Evolutionary conservation across 92 coral and sea anemone species (phyloP), one percentile per base, ranked within the genome.

Genomic region (Phymanthus crucifer): DNA sequence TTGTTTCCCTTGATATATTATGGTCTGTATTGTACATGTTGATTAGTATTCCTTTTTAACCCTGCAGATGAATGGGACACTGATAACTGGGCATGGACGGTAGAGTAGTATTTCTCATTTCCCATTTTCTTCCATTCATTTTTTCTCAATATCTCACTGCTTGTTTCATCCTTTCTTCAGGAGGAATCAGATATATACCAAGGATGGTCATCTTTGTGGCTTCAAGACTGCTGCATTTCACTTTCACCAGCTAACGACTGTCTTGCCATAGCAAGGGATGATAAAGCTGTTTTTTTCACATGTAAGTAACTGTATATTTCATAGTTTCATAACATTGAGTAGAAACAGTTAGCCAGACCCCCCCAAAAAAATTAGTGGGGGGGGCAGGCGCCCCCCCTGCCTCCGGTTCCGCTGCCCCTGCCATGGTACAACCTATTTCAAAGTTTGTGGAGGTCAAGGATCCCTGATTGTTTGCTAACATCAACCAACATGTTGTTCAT

Each of bases 191-290:
- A 79, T 24, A 27, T n/a, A n/a, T n/a, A 61, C 14, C 3, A 27
- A 27, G 65, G 33, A 3, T 33, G 43, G 9, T 70, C 83, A n/a
- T 71, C 91, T 24, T 83, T 87, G 18, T 96, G 98, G 98, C 89
- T 96, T 27, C 99, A 96, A 81, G 98, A 96, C 66, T 93, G 99
- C 48, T 91, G 98, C 81, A 91, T 96, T 81, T 90, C 98, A 26
- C 71, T 96, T 27, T 96, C 99, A 33, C 99, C 99, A 61, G 91
- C 96, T 24, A 94, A 93, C 78, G 99, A 96, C 80, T 80, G 88
- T 23, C 78, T 96, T 56, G 99, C 92, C 5, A 54, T 96, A 38
- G 99, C 94, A 24, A 89, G 89, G 61, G 89, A 93, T 83, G 98
- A 91, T 85, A 96, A 86, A 52, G 90, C 95, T 50, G 93, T 96